phyloP scores from a whole-genome alignment of 2,888 invertebrate species.

The Resseliella maxima region DNA sequence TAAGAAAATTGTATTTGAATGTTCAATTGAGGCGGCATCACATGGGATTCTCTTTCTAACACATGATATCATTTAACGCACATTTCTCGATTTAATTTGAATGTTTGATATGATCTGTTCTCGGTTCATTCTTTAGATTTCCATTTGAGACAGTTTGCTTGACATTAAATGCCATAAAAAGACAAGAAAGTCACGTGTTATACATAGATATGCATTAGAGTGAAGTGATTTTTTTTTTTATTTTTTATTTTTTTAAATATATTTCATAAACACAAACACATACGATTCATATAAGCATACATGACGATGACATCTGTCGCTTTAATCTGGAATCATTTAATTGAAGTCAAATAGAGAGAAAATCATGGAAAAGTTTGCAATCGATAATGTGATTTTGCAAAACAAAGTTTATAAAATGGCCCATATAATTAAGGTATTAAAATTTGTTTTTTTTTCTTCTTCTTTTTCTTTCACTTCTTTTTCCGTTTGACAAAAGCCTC shows the following conservation, averaged over 20 bases:
- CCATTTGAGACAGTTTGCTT: background rate
- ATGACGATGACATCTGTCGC: too few relatives aligned
- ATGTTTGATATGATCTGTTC: conserved; percentile 24
- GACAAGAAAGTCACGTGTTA: background rate
- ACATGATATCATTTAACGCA: conserved; percentile 10
- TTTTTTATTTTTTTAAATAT: background rate
- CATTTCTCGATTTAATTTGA: conserved; percentile 20
- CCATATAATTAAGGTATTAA: too few relatives aligned
- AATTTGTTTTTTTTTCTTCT: too few relatives aligned
- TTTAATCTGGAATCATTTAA: too few relatives aligned
- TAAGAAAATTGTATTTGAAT: background rate
- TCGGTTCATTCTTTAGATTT: background rate
- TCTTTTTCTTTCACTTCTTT: too few relatives aligned
- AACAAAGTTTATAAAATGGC: too few relatives aligned
- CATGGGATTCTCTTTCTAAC: background rate
- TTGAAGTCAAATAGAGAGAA: too few relatives aligned
- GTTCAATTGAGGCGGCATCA: background rate
- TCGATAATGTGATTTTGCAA: too few relatives aligned
- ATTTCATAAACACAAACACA: too few relatives aligned
- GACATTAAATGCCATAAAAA: background rate
- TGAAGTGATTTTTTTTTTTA: background rate
- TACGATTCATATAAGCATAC: too few relatives aligned
- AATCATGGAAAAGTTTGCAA: too few relatives aligned
- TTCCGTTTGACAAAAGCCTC: too few relatives aligned
- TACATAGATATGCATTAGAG: background rate